Conservation (phyloP, 2,797 vertebrate genomes). For the Cryptoblepharus egeriae region DNA sequence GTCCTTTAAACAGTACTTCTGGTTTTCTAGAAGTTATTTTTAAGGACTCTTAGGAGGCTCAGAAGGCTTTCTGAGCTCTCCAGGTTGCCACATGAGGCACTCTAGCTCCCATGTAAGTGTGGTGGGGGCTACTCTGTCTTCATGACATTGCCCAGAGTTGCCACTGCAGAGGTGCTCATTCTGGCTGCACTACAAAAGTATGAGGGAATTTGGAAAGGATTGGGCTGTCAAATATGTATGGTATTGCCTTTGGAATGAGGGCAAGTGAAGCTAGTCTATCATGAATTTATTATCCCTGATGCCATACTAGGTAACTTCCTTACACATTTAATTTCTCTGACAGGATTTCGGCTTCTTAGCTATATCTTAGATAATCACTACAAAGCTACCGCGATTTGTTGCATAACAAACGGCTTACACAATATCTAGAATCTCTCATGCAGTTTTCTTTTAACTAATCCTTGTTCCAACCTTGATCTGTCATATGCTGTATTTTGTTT, state of each 20-base stretch:
- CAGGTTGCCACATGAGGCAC: too few species aligned
- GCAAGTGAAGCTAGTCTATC: neutral
- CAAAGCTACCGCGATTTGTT: neutral
- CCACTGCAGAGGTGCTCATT: too few species aligned
- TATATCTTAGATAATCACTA: conserved; percentile 17
- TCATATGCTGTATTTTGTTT: neutral
- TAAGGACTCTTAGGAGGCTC: too few species aligned
- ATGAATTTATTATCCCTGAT: neutral
- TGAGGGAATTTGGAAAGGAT: too few species aligned
- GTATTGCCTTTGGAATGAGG: neutral
- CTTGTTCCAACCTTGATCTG: neutral
- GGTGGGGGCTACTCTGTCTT: too few species aligned
- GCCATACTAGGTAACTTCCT: neutral
- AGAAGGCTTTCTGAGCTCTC: too few species aligned
- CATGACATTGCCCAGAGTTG: too few species aligned
- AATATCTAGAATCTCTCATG: conserved; percentile 12
- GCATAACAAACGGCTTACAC: neutral
- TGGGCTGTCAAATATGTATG: too few species aligned
- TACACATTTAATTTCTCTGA: neutral
- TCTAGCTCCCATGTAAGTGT: too few species aligned
- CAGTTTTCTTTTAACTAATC: neutral
- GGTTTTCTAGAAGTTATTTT: too few species aligned
- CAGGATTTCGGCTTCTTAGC: conserved; percentile 3
- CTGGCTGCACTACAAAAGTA: too few species aligned
- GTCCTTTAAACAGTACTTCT: too few species aligned